Base-by-base conservation (phyloP, 2,113 vertebrate genomes). In the Lates calcarifer region DNA sequence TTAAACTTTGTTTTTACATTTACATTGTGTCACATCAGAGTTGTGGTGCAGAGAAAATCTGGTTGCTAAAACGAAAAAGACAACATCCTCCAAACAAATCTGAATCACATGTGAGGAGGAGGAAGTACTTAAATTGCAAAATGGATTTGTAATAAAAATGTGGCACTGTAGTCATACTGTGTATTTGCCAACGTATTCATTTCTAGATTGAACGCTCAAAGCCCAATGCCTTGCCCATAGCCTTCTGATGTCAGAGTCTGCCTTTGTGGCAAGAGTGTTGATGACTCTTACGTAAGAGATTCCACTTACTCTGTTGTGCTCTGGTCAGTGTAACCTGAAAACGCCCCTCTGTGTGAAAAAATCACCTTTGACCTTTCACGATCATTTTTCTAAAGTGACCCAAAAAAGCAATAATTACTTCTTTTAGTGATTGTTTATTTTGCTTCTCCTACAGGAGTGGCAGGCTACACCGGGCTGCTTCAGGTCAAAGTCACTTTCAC, bases 21-120 rank as follows among this genome's bases (percentile, higher is more conserved):
- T 51, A 33, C 20, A 72, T 13, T 26, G 45, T 57, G 62, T 43
- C 53, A 33, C 35, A 69, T 58, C 17, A n/a, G n/a, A n/a, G 5
- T 10, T 47, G 26, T 58, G 31, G 26, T 14, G 2, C 15, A 12
- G 0, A 53, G 9, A 56, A 43, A 47, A 45, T 43, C 0, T 51
- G 68, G 79, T 87, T 83, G 64, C 82, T 63, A 80, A 62, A 72
- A 76, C 26, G 0, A 58, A 71, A 47, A 75, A 24, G 6, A 65
- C 15, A 83, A 60, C 45, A 77, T 55, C 12, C 0, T 1, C 2
- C 11, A 86, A 39, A 65, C 60, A 67, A 58, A 62, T n/a, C 22
- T 80, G 74, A 82, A 57, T 87, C 45, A 84, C 15, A 57, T 55
- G 11, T 8, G 20, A 56, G 7, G 2, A 57, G 37, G 55, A 39